Percentiles rank a stretch among this genome's conserved stretches.
Evolutionary conservation across 1,140 invertebrate genomes (phyloP).

Genomic region (Phenacoccus solenopsis): DNA sequence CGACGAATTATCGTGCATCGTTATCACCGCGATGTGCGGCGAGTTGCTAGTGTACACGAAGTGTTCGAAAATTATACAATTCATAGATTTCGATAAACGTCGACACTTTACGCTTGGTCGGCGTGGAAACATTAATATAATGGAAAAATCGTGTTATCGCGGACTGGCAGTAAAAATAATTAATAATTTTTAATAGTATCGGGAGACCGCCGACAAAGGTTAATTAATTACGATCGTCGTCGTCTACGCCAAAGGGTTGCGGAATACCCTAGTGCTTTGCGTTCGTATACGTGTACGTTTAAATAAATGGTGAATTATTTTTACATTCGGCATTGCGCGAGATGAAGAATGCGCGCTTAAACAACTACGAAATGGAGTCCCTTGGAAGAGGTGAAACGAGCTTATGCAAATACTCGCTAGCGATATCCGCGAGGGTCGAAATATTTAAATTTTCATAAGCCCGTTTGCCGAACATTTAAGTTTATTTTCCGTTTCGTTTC

Average conservation of each 20-base stretch:
- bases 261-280: neutral
- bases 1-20: too few relatives aligned
- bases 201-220: neutral
- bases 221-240: neutral
- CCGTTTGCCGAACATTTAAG: neutral
- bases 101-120: neutral
- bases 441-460: slow-evolving; percentile 3
- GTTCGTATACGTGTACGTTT: too few relatives aligned
- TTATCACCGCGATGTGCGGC: too few relatives aligned
- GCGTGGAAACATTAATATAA: neutral
- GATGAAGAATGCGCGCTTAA: neutral
- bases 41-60: too few relatives aligned
- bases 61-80: neutral
- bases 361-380: neutral
- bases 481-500: neutral
- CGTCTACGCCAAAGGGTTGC: neutral
- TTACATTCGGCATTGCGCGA: neutral
- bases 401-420: neutral
- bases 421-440: neutral
- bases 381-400: neutral
- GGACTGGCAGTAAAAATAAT: neutral
- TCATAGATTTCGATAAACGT: neutral
- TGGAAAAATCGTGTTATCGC: neutral
- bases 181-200: neutral
- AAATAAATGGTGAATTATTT: neutral